Conservation (phyloP, 2,113 vertebrate genomes). For the Menura novaehollandiae region DNA sequence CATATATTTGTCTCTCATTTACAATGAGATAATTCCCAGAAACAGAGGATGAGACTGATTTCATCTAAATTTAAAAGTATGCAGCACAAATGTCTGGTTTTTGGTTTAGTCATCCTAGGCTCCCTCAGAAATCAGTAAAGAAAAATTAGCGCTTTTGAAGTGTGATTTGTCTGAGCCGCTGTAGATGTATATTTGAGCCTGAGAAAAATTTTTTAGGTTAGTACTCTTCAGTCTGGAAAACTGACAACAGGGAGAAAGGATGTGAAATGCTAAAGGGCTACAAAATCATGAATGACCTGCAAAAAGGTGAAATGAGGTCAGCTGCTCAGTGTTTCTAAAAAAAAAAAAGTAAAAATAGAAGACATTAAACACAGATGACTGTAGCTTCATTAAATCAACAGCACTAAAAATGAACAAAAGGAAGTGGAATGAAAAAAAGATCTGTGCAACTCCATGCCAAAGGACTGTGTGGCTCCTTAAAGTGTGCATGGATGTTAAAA, state of each 20-base stretch:
- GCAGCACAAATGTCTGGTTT: not conserved
- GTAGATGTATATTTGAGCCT: not conserved
- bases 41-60: not conserved
- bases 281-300: not conserved
- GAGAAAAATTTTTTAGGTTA: not conserved
- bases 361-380: not conserved
- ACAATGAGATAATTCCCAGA: not conserved
- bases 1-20: not conserved
- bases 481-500: not conserved
- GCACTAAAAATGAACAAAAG: not conserved
- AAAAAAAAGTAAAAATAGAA: not conserved
- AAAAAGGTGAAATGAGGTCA: not conserved
- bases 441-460: not conserved
- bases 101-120: not conserved
- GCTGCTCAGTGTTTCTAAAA: not conserved
- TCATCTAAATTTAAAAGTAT: not conserved
- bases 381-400: not conserved
- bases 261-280: not conserved
- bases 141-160: not conserved
- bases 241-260: not conserved
- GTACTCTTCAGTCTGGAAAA: not conserved
- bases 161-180: not conserved
- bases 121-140: not conserved
- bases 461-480: not conserved
- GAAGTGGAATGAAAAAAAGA: not conserved